Evolutionary conservation across 2,797 vertebrate species (phyloP).

Genomic region (Sus cebifrons): DNA sequence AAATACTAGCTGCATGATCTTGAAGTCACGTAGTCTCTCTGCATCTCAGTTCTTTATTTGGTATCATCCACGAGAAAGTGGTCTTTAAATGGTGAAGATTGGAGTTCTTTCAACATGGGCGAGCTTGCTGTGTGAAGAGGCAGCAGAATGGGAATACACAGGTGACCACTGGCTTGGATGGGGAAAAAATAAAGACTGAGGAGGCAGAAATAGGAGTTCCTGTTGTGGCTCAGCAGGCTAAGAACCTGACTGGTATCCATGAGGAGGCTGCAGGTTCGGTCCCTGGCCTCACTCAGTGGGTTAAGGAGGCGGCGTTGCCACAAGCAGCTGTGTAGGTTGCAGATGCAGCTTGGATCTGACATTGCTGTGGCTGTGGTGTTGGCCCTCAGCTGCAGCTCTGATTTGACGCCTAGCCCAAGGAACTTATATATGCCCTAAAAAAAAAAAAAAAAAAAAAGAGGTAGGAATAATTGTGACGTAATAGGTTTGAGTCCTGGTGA

Average conservation of each 20-base stretch:
- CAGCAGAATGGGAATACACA: slow-evolving; percentile 17
- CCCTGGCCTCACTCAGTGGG: too few relatives aligned
- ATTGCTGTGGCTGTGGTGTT: too few relatives aligned
- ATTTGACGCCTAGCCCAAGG: too few relatives aligned
- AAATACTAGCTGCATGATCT: not conserved
- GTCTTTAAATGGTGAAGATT: slow-evolving; percentile 15
- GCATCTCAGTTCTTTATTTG: slow-evolving; percentile 49
- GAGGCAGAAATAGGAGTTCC: too few relatives aligned
- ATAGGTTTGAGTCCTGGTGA: not conserved
- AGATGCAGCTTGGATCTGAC: too few relatives aligned
- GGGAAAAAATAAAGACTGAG: slow-evolving; percentile 38
- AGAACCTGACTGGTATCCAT: too few relatives aligned
- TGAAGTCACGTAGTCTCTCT: not conserved
- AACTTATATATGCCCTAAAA: too few relatives aligned
- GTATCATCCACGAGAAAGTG: slow-evolving; percentile 1
- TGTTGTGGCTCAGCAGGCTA: too few relatives aligned
- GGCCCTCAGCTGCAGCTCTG: too few relatives aligned
- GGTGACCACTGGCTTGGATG: not conserved
- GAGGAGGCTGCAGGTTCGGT: too few relatives aligned
- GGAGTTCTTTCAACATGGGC: slow-evolving; percentile 13
- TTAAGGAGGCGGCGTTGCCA: too few relatives aligned
- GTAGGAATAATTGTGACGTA: slow-evolving; percentile 14
- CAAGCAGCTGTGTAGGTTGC: too few relatives aligned
- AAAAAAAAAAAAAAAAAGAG: not conserved
- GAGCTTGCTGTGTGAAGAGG: slow-evolving; percentile 49